phyloP scores from a whole-genome alignment of 1,140 invertebrate genomes.

The Carcinoscorpius rotundicauda region DNA sequence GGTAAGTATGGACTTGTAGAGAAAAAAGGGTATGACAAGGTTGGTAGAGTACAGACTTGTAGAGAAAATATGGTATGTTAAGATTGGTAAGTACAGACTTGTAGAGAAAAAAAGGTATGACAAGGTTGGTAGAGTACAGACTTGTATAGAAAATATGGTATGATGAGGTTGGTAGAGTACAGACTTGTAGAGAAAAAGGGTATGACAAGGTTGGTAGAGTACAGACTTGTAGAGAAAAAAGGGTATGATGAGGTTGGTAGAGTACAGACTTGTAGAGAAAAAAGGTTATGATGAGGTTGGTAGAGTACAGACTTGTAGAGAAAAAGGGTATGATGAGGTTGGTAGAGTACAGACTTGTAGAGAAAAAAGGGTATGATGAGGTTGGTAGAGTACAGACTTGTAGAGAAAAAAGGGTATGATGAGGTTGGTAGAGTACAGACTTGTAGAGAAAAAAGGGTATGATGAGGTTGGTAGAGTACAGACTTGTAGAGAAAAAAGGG shows the following conservation, averaged over 20 bases:
- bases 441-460: constrained; percentile 47
- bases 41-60: too few relatives aligned
- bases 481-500: constrained; percentile 33
- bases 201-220: not conserved
- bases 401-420: too few relatives aligned
- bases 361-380: not conserved
- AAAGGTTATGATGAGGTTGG: constrained; percentile 43
- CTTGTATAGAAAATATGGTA: not conserved
- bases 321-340: not conserved
- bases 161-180: constrained; percentile 4
- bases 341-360: not conserved
- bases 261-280: not conserved
- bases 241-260: not conserved
- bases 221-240: not conserved
- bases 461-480: constrained; percentile 50
- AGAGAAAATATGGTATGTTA: not conserved
- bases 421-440: constrained; percentile 41
- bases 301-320: constrained; percentile 1
- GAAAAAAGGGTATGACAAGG: not conserved
- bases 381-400: too few relatives aligned
- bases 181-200: constrained; percentile 43
- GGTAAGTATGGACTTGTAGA: not conserved
- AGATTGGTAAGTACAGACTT: constrained; percentile 4
- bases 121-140: not conserved
- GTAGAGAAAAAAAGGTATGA: not conserved